These are phyloP conservation scores for Aleadryas rufinucha DNA, from an alignment of 2,113 vertebrate genomes.

Conservation along the genomic window DNA sequence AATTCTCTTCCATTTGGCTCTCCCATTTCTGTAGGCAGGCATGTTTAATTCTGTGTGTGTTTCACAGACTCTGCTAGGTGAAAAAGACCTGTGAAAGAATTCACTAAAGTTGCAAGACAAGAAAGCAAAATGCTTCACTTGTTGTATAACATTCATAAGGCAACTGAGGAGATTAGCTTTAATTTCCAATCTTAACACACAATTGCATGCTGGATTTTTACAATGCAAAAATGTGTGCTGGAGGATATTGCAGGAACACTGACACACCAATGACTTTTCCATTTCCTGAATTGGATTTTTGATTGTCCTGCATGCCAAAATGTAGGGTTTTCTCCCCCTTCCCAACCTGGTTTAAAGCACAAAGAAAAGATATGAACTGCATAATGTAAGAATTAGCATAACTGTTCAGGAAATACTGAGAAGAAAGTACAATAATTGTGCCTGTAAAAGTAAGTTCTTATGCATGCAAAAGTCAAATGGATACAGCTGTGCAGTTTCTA, in stretches of 20 bases:
- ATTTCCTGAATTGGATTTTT: conserved; percentile 3
- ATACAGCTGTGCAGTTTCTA: not conserved
- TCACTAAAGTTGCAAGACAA: not conserved
- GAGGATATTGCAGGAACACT: not conserved
- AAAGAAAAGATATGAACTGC: not conserved
- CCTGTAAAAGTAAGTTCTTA: not conserved
- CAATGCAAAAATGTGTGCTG: not conserved
- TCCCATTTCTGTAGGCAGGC: not conserved
- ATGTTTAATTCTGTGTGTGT: not conserved
- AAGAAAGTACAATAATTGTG: not conserved
- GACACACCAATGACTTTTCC: not conserved
- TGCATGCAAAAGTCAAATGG: not conserved
- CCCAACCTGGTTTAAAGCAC: not conserved
- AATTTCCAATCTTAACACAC: not conserved
- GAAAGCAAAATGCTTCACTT: not conserved
- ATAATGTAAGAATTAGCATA: not conserved
- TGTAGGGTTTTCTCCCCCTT: not conserved
- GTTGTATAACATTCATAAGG: not conserved
- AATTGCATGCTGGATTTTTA: not conserved
- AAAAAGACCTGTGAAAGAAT: not conserved
- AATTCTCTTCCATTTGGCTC: not conserved
- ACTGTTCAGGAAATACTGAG: not conserved
- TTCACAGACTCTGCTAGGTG: not conserved
- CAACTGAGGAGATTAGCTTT: not conserved
- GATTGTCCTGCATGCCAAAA: not conserved